A percentile compares a stretch with the other conserved stretches of the same genome.
These are phyloP conservation scores for Eupithecia insigniata DNA, from an alignment of 2,888 invertebrate genomes.

Conservation along the genomic window DNA sequence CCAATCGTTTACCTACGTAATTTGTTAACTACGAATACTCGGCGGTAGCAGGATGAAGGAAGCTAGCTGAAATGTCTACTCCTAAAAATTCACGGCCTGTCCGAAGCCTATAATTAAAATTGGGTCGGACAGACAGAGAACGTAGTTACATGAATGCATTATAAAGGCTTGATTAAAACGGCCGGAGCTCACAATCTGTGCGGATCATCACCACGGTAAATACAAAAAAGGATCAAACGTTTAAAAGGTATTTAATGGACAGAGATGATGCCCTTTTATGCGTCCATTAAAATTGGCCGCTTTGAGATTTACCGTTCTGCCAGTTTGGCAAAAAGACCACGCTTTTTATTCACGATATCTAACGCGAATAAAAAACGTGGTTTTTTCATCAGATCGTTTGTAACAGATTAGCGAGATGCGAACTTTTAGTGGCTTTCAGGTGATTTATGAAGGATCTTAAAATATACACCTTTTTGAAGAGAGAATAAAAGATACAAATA, in stretches of 20 bases:
- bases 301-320: constrained; percentile 75
- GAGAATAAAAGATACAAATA: background rate
- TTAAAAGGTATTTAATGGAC: constrained; percentile 84
- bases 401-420: constrained; percentile 60
- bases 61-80: constrained; percentile 14
- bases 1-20: background rate
- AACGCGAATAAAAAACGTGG: constrained; percentile 69
- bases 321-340: constrained; percentile 49
- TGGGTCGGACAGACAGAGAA: constrained; percentile 42
- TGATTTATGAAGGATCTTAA: constrained; percentile 31
- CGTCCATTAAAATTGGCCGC: constrained; percentile 80
- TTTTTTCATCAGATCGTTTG: constrained; percentile 71
- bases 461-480: background rate
- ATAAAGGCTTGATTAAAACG: constrained; percentile 72
- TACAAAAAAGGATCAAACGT: constrained; percentile 83
- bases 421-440: constrained; percentile 39
- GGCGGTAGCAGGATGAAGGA: background rate
- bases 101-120: constrained; percentile 12
- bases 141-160: constrained; percentile 47
- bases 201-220: constrained; percentile 77
- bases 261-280: constrained; percentile 80
- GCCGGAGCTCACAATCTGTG: constrained; percentile 66
- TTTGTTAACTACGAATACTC: background rate
- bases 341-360: constrained; percentile 48
- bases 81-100: background rate